Evolutionary conservation across 2,113 vertebrate genomes (phyloP), one percentile per base, ranked within the genome.

Genomic region (Coracopsis vasa): DNA sequence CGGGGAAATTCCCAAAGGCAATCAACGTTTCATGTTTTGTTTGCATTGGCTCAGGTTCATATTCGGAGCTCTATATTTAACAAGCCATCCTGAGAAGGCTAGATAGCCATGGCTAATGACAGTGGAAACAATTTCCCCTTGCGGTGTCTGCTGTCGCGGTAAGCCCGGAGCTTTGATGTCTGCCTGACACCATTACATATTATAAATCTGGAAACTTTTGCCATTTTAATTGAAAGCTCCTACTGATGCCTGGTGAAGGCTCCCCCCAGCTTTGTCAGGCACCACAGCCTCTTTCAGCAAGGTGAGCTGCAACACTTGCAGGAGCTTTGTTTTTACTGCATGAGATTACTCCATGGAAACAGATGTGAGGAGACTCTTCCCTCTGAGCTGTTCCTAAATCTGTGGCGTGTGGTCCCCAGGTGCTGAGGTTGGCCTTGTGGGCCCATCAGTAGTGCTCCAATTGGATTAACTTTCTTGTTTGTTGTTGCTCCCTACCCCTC

Each of bases 351-450:
- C 56, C 2, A 0, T 60, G 33, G 64, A 91, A 92, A 67, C 37
- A 83, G 58, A 54, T 64, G 61, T 31, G n/a, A 69, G 44, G 53
- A 87, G 44, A 35, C 23, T 89, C 6, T 86, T 80, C 33, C 21
- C 21, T 53, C 24, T 1, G 3, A 87, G 28, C 17, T 41, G 20
- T 56, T 69, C 69, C 11, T 8, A 60, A 69, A 64, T 45, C 37
- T 44, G 28, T 0, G 1, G 33, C 0, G 0, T 3, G 0, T 6
- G 9, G 41, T 11, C 25, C 74, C 19, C 45, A 27, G 16, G 19
- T 86, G 66, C 56, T 2, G 2, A 58, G 20, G 15, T 71, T 2
- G 0, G 41, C 23, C 24, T n/a, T n/a, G 11, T 21, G 27, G n/a
- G 18, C 23, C 60, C 29, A 39, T 45, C 50, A 20, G 28, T 79